These are phyloP conservation scores for Solea solea DNA, from an alignment of 2,113 vertebrate genomes.

Conservation along the genomic window DNA sequence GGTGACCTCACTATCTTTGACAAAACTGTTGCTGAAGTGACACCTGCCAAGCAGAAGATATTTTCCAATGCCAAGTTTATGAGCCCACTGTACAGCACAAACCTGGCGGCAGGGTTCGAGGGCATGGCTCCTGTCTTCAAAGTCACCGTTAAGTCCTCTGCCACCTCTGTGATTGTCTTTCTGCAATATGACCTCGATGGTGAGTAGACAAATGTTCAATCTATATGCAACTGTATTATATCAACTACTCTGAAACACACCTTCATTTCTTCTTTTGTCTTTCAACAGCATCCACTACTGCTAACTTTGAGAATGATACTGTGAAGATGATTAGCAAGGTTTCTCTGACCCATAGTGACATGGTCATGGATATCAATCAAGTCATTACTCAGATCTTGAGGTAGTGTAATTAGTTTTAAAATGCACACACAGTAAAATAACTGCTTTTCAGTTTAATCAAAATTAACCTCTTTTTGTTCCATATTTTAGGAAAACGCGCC, in stretches of 20 bases:
- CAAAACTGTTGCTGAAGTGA: slow-evolving; percentile 75
- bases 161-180: slow-evolving; percentile 80
- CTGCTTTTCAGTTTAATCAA: not conserved
- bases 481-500: slow-evolving; percentile 52
- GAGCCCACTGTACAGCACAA: slow-evolving; percentile 87
- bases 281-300: slow-evolving; percentile 79
- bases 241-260: not conserved
- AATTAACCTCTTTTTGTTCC: not conserved
- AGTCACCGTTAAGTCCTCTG: slow-evolving; percentile 83
- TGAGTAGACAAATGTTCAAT: slow-evolving; percentile 72
- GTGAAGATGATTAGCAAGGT: slow-evolving; percentile 68
- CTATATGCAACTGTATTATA: not conserved
- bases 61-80: slow-evolving; percentile 75
- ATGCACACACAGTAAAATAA: not conserved
- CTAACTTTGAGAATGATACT: slow-evolving; percentile 66
- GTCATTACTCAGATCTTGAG: slow-evolving; percentile 59
- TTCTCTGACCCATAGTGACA: slow-evolving; percentile 83
- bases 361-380: slow-evolving; percentile 81
- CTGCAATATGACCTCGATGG: slow-evolving; percentile 76
- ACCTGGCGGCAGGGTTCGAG: slow-evolving; percentile 77
- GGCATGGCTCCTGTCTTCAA: slow-evolving; percentile 78
- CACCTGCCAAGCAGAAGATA: slow-evolving; percentile 81
- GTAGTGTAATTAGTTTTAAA: slow-evolving; percentile 78
- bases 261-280: not conserved
- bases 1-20: slow-evolving; percentile 80